Conservation (phyloP, 2,797 vertebrate genomes). For the Manis pentadactyla region DNA sequence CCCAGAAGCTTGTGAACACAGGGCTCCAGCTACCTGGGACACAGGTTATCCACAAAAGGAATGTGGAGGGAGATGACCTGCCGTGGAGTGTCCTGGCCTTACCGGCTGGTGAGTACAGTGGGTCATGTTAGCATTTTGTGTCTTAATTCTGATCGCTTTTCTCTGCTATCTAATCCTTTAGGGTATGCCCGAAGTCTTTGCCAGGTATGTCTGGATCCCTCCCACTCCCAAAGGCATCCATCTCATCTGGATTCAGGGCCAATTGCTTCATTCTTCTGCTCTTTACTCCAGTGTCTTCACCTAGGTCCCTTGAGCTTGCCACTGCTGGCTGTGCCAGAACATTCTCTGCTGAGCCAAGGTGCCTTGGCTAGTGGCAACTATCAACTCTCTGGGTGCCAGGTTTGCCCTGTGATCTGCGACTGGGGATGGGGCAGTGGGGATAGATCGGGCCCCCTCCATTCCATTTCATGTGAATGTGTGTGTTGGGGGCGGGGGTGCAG, state of each 20-base stretch:
- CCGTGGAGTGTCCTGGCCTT: background rate
- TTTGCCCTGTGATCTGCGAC: background rate
- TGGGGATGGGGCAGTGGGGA: background rate
- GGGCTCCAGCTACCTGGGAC: background rate
- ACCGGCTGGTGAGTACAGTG: background rate
- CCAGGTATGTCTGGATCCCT: background rate
- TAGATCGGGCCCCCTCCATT: background rate
- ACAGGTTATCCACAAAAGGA: background rate
- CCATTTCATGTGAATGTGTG: background rate
- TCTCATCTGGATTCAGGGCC: background rate
- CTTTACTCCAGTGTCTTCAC: background rate
- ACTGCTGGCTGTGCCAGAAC: background rate
- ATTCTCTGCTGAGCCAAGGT: background rate
- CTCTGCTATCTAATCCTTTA: background rate
- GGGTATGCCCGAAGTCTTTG: background rate
- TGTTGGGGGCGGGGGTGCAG: background rate
- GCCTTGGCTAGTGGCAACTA: background rate
- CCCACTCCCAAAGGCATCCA: background rate
- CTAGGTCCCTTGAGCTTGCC: background rate
- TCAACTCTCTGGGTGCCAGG: background rate
- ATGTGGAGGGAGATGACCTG: background rate
- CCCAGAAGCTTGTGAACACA: background rate
- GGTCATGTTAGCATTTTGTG: background rate
- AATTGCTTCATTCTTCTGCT: background rate
- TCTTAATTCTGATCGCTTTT: background rate